Percentiles rank a stretch among this genome's conserved stretches.
phyloP scores from a whole-genome alignment of 2,113 vertebrate genomes.

The Macheiramphus alcinus region DNA sequence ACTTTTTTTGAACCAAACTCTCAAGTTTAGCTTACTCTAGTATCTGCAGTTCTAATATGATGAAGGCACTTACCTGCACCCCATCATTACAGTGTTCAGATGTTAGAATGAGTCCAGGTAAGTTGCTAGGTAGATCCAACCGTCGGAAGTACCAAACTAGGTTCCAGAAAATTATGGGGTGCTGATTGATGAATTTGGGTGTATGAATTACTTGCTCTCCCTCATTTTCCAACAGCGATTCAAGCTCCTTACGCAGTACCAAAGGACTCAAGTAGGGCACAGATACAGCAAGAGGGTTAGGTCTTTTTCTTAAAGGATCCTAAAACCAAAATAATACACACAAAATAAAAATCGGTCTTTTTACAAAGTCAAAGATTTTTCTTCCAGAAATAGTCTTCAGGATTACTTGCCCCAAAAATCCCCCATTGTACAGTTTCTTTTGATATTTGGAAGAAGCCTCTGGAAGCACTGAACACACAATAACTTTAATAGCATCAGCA shows the following conservation, averaged over 20 bases:
- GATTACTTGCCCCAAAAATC: neutral
- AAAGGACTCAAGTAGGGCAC: constrained; percentile 95
- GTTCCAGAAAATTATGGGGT: constrained; percentile 99
- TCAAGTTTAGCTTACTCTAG: neutral
- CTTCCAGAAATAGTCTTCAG: neutral
- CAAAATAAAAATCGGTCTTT: neutral
- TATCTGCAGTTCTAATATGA: rapidly evolving
- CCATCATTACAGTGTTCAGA: constrained; percentile 97
- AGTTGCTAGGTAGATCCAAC: constrained; percentile 89
- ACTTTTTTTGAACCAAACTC: neutral
- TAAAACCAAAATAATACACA: constrained; percentile 31
- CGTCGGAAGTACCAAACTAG: constrained; percentile 96
- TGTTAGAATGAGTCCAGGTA: constrained; percentile 92
- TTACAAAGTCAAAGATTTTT: neutral
- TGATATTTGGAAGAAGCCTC: neutral
- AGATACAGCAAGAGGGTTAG: constrained; percentile 89
- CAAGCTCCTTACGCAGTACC: constrained; percentile 95
- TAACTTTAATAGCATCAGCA: neutral
- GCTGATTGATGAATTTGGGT: constrained; percentile 95
- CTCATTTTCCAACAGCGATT: constrained; percentile 94
- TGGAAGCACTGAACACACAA: neutral
- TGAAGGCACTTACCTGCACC: constrained; percentile 77
- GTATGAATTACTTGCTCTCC: constrained; percentile 97
- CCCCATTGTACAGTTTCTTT: neutral
- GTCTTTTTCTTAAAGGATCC: constrained; percentile 83